These are phyloP conservation scores for Verasper variegatus DNA, from an alignment of 2,113 vertebrate species.

Conservation along the genomic window DNA sequence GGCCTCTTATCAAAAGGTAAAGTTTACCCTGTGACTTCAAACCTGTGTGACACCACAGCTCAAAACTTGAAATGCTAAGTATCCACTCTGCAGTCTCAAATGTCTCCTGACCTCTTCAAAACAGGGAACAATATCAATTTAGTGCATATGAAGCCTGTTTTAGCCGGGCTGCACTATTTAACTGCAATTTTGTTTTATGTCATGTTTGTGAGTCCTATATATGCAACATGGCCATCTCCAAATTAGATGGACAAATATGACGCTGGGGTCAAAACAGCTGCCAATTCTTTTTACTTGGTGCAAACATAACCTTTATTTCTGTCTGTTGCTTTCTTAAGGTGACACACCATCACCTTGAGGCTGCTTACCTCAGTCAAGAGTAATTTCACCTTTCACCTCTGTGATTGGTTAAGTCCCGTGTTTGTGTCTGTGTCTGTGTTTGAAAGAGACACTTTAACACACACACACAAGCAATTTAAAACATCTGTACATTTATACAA, in stretches of 20 bases:
- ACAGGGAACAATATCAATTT: too few relatives aligned
- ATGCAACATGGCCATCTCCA: too few relatives aligned
- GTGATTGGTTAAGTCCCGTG: neutral
- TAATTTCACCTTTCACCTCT: neutral
- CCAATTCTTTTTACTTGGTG: neutral
- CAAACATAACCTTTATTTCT: too few relatives aligned
- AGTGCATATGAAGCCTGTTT: neutral
- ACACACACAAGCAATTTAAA: slow-evolving; percentile 15
- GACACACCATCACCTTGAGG: neutral
- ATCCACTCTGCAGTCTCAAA: slow-evolving; percentile 1
- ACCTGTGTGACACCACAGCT: neutral
- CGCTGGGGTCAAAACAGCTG: neutral
- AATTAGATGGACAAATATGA: too few relatives aligned
- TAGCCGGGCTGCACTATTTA: neutral
- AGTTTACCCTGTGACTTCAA: slow-evolving; percentile 6
- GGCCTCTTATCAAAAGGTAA: neutral
- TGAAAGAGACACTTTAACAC: slow-evolving; percentile 3
- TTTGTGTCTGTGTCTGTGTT: neutral
- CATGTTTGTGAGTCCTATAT: too few relatives aligned
- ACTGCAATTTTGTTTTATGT: too few relatives aligned
- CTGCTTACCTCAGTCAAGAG: neutral
- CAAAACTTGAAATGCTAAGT: neutral
- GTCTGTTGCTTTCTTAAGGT: neutral
- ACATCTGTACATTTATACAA: slow-evolving; percentile 76
- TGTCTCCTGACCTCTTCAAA: neutral